Base-by-base conservation (phyloP, 1,140 invertebrate species). In the Rhopalosiphum padi region DNA sequence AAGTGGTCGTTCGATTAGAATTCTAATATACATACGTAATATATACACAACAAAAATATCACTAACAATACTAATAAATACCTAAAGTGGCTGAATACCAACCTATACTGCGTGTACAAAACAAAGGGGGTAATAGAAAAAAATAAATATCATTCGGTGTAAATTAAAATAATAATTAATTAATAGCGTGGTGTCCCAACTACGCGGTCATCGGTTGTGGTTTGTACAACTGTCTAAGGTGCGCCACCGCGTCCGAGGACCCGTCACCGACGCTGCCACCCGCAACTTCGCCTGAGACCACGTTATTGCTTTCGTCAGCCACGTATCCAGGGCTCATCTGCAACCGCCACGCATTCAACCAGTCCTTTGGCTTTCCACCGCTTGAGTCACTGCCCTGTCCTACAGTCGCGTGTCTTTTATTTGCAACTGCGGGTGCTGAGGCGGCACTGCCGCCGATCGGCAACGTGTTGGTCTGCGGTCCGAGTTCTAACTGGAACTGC, bases 401-500 rank as follows among this genome's bases (percentile, higher is more conserved):
- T n/a, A 43, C 89, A 6, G 88, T 68, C 53, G 46, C 86, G 18
- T 88, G 91, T 18, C 91, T 60, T 15, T 92, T 87, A 43, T 90
- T 94, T 0, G 90, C 18, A 8, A 53, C 35, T 8, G 89, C n/a
- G 43, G 48, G 22, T 30, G 48, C 25, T 43, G 88, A 51, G 37
- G 93, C 35, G 60, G 91, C n/a, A 37, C 94, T 94, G 5, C 30
- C 41, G 37, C 94, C 94, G 8, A 97, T 95, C 0, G 97, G 96
- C 85, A 96, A 96, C 0, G 97, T 98, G 83, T 96, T 95, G 21
- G 95, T 96, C 94, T 98, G 97, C 2, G 97, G 97, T 3, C 97
- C 97, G 18, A 98, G 95, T 95, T 98, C 97, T 37, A 97, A 95
- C 30, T 97, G 94, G 7, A 98, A 95, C 95, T 98, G 97, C 94